These are phyloP conservation scores for Poecilia picta DNA, from an alignment of 2,797 vertebrate species.

Conservation along the genomic window DNA sequence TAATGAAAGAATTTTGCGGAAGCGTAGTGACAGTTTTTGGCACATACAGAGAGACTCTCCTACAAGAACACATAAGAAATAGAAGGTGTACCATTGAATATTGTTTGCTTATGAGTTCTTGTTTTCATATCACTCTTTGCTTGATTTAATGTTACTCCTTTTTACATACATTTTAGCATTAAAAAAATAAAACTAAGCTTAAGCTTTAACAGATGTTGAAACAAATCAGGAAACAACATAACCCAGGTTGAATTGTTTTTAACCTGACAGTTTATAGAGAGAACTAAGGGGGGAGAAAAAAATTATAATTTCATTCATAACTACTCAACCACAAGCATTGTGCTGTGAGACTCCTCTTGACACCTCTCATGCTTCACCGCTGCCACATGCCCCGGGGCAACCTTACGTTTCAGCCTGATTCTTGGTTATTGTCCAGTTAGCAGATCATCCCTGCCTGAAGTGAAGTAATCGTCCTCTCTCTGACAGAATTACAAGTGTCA, in stretches of 20 bases:
- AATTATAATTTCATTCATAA: conserved; percentile 51
- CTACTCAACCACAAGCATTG: conserved; percentile 18
- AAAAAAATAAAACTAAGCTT: neutral
- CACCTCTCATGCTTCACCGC: conserved; percentile 34
- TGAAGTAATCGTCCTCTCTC: conserved; percentile 24
- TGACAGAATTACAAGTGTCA: conserved; percentile 57
- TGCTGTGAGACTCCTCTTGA: conserved; percentile 34
- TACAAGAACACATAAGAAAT: neutral
- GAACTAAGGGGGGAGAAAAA: conserved; percentile 6
- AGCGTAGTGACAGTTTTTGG: neutral
- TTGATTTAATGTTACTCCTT: neutral
- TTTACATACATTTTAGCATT: neutral
- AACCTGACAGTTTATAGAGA: neutral
- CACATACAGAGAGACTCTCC: neutral
- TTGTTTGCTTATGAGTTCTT: neutral
- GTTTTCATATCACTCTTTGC: neutral
- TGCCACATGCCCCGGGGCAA: conserved; percentile 42
- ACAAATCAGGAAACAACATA: neutral
- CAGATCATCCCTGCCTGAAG: conserved; percentile 41
- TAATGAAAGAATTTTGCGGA: neutral
- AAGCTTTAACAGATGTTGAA: neutral
- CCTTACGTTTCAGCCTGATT: conserved; percentile 47
- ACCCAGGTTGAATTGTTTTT: neutral
- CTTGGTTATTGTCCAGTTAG: conserved; percentile 58
- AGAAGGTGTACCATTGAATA: neutral